Percentiles rank a stretch among this genome's conserved stretches.
Conservation (phyloP, 53 echinoderm and acorn worm genomes). For the Zoroaster sp. region DNA sequence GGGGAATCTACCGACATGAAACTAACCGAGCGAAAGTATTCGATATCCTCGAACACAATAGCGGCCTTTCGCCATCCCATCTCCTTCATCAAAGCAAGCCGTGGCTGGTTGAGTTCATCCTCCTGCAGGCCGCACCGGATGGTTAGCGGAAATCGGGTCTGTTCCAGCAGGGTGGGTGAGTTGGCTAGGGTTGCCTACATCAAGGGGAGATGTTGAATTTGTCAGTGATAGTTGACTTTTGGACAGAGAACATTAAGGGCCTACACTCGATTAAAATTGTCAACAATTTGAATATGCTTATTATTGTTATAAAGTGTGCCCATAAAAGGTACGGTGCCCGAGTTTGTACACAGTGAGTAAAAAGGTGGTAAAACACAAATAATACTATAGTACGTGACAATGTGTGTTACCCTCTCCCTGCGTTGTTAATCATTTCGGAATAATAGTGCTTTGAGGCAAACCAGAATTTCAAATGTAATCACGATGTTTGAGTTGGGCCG, state of each 20-base stretch:
- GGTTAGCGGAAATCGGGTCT: slow-evolving; percentile 53
- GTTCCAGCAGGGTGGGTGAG: slow-evolving; percentile 57
- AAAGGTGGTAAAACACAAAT: background rate
- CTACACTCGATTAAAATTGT: no score
- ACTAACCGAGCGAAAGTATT: slow-evolving; percentile 64
- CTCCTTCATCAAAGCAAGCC: slow-evolving; percentile 54
- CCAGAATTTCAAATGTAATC: background rate
- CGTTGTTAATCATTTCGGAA: no score
- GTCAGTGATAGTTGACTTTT: background rate
- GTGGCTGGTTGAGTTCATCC: slow-evolving; percentile 52
- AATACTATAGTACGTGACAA: background rate
- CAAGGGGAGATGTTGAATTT: slow-evolving; percentile 20
- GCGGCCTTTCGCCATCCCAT: slow-evolving; percentile 65
- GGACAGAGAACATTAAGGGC: background rate
- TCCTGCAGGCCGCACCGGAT: slow-evolving; percentile 38
- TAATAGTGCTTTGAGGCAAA: no score
- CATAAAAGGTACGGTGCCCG: background rate
- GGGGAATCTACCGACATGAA: no score
- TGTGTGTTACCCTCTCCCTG: no score
- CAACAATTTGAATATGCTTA: background rate
- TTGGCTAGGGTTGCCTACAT: slow-evolving; percentile 45
- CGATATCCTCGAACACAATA: slow-evolving; percentile 69
- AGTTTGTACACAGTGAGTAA: background rate
- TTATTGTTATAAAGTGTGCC: background rate
- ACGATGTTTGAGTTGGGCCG: no score